Evolutionary conservation across 2,797 vertebrate species (phyloP).

Genomic region (Gymnodraco acuticeps): DNA sequence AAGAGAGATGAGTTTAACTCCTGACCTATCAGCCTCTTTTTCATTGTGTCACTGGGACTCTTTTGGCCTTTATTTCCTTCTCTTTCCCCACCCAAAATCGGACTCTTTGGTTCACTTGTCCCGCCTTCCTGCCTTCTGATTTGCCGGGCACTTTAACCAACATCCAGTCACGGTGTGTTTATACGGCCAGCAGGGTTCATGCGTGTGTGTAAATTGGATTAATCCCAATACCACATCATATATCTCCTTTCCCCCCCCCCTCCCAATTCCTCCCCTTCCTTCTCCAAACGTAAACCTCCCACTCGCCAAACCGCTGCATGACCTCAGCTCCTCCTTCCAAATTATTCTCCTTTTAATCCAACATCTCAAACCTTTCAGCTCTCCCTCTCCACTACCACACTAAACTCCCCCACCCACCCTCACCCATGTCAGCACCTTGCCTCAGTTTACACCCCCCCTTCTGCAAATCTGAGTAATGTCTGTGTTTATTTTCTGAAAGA

Average conservation of each 20-base stretch:
- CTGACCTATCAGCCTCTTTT: conserved; percentile 65
- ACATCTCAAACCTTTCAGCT: conserved; percentile 35
- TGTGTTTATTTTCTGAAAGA: conserved; percentile 75
- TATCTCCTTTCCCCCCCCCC: conserved; percentile 50
- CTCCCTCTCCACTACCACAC: conserved; percentile 22
- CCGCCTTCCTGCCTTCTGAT: conserved; percentile 63
- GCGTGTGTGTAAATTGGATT: conserved; percentile 58
- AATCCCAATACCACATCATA: conserved; percentile 76
- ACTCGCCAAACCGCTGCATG: conserved; percentile 49
- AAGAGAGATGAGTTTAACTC: conserved; percentile 78
- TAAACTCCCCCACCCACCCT: conserved; percentile 53
- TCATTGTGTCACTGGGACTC: conserved; percentile 59
- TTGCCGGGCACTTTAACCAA: conserved; percentile 59
- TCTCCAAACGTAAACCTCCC: conserved; percentile 33
- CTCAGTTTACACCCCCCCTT: not conserved
- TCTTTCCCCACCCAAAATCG: conserved; percentile 57
- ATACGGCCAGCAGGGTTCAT: conserved; percentile 76
- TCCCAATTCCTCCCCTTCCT: not conserved
- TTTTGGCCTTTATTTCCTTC: conserved; percentile 32
- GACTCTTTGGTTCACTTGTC: conserved; percentile 61
- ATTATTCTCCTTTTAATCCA: conserved; percentile 48
- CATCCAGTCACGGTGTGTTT: conserved; percentile 74
- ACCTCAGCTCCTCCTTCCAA: conserved; percentile 45
- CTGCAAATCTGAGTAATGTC: conserved; percentile 63
- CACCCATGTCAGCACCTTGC: conserved; percentile 75